Base-by-base conservation (phyloP, 2,113 vertebrate species). In the Bufo bufo region DNA sequence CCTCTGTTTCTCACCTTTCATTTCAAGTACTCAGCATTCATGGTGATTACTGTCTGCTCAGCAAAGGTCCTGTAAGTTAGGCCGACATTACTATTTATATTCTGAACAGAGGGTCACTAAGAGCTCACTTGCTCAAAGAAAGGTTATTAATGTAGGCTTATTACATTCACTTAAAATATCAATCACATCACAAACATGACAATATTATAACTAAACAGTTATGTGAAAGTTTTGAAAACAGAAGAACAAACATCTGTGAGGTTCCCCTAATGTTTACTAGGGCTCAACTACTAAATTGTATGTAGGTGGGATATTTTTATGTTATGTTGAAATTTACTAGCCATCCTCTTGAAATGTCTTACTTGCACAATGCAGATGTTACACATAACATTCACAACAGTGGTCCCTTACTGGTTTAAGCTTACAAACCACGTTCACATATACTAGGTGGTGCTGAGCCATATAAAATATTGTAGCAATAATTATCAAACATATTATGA, bases 121-220 rank as follows among this genome's bases (percentile, higher is more conserved):
- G 52, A 11, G 10, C 52, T 75, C 33, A 45, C 71, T 49, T 75
- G n/a, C n/a, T 72, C 6, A 19, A 23, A 75, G 54, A 69, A 85
- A 45, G 69, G 52, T 85, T 85, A 74, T 75, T 59, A 59, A 85
- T 75, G 50, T 17, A 75, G 33, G 83, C 83, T 59, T 72, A 85
- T 83, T 83, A 66, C 19, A 83, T 66, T 47, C 66, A 85, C 65
- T 56, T 54, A 75, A 75, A 2, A 59, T 75, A 85, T 59, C 69
- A 59, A 75, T 75, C 23, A 59, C 13, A 66, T 16, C 8, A 59
- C 58, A 82, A 49, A 33, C 63, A 10, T 4, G 43, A 13, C 33
- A 52, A 23, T 77, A 3, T 77, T 77, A n/a, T 52, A 77, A 19
- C 45, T n/a, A 12, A 19, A 9, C 10, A n/a, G 49, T 54, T 13